Percentiles rank a stretch among this genome's conserved stretches.
These are phyloP conservation scores for Thecophora atra DNA, from an alignment of 2,888 invertebrate genomes.

Conservation along the genomic window DNA sequence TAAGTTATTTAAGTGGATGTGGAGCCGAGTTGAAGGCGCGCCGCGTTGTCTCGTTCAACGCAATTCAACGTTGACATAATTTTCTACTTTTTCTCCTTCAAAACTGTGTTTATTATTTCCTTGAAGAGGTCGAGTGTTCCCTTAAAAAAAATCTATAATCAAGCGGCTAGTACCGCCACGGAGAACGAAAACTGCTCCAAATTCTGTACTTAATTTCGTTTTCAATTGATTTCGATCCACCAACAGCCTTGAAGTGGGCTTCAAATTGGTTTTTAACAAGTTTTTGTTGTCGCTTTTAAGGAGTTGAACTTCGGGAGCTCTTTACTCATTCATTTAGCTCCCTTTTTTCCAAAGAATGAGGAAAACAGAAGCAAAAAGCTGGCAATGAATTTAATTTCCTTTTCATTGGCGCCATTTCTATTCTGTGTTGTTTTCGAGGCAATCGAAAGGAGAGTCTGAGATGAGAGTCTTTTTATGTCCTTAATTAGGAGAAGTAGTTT, in stretches of 20 bases:
- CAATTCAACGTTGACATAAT: conserved; percentile 3
- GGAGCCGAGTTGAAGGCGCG: background rate
- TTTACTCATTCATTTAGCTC: background rate
- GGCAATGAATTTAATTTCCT: background rate
- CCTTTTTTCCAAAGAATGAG: background rate
- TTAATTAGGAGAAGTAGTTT: background rate
- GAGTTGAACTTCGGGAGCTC: background rate
- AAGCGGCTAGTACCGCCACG: too few relatives aligned
- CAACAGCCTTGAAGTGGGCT: background rate
- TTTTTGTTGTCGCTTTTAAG: background rate
- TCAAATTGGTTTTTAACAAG: background rate
- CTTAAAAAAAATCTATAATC: too few relatives aligned
- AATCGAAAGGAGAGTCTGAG: too few relatives aligned
- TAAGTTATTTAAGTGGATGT: background rate
- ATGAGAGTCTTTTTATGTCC: background rate
- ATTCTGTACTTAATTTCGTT: background rate
- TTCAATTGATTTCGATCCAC: background rate
- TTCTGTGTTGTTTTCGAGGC: too few relatives aligned
- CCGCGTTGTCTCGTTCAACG: background rate
- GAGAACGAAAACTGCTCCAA: background rate
- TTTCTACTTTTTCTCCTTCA: background rate
- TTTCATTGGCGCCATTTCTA: too few relatives aligned
- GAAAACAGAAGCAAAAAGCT: background rate
- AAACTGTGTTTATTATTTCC: background rate
- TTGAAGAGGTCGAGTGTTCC: background rate